Base-by-base conservation (phyloP, 1,140 invertebrate genomes). In the Arctopsyche grandis region DNA sequence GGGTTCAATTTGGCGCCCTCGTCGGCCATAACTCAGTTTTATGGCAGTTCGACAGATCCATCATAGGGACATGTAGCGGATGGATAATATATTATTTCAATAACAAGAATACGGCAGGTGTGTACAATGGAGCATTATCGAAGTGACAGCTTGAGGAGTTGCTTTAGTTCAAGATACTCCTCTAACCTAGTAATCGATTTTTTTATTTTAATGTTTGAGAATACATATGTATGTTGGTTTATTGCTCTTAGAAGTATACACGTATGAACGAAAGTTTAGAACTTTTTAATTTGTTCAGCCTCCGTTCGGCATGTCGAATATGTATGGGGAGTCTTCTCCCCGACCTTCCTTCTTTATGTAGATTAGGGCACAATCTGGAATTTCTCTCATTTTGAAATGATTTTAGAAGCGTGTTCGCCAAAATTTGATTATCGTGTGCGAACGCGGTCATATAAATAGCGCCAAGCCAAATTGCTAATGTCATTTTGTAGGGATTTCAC, bases 61-160 rank as follows among this genome's bases (percentile, higher is more conserved):
- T 76, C 74, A 76, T 44, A 9, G n/a, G 24, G 56, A n/a, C 22
- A n/a, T 63, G 24, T 74, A 14, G 56, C 16, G 12, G 26, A 63
- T 44, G 26, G 21, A 58, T 58, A 76, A 76, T 76, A 76, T 76
- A 76, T 76, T 76, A 76, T 76, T 76, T 76, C 74, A 76, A 76
- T 76, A 76, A 76, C 74, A 76, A 16, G 56, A 56, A 22, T 24
- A 24, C 24, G 43, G 16, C 74, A 76, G 74, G 74, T 76, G 74
- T 58, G 29, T n/a, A 9, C 74, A 76, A 76, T 63, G 26, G 74
- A 38, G 22, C 58, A 63, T 76, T 76, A 56, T 66, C 71, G 48
- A 29, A 4, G 19, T 24, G 44, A 56, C 43, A 52, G 70, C 7
- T 0, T 10, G 58, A 21, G n/a, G 4, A 16, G 58, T 24, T 60